Conservation (phyloP, 2,113 vertebrate genomes). For the Chitala chitala region DNA sequence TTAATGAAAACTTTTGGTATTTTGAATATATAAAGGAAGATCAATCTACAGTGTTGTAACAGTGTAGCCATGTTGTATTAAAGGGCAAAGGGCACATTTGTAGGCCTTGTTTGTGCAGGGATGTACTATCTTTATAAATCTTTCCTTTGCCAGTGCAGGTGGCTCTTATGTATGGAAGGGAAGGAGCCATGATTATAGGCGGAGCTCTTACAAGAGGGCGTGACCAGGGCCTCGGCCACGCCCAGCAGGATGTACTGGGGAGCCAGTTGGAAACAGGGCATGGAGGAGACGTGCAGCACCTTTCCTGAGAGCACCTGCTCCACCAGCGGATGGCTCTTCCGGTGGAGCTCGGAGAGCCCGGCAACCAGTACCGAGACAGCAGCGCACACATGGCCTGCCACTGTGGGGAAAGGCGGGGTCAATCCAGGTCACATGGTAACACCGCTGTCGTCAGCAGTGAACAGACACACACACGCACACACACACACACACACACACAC, state of each 20-base stretch:
- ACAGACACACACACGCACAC: neutral
- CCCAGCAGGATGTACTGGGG: slow-evolving; percentile 85
- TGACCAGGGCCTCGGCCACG: slow-evolving; percentile 82
- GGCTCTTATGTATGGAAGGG: no score
- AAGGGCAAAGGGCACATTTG: no score
- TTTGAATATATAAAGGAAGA: no score
- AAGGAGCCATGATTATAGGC: neutral
- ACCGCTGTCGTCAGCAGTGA: neutral
- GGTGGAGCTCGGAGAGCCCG: slow-evolving; percentile 74
- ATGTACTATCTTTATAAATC: no score
- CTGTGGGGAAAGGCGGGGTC: slow-evolving; percentile 54
- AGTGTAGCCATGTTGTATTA: no score
- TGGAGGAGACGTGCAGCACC: slow-evolving; percentile 75
- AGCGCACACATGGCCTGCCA: slow-evolving; percentile 71
- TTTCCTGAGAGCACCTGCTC: slow-evolving; percentile 73
- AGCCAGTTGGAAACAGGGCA: slow-evolving; percentile 75
- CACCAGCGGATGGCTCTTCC: slow-evolving; percentile 70
- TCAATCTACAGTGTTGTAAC: no score
- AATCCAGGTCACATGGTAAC: slow-evolving; percentile 34
- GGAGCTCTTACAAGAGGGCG: slow-evolving; percentile 75
- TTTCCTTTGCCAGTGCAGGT: no score
- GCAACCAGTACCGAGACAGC: slow-evolving; percentile 70
- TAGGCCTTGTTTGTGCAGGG: no score
- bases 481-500: neutral
- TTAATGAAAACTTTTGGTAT: no score